Conservation (phyloP, 2,113 vertebrate genomes). For the Mobula birostris region DNA sequence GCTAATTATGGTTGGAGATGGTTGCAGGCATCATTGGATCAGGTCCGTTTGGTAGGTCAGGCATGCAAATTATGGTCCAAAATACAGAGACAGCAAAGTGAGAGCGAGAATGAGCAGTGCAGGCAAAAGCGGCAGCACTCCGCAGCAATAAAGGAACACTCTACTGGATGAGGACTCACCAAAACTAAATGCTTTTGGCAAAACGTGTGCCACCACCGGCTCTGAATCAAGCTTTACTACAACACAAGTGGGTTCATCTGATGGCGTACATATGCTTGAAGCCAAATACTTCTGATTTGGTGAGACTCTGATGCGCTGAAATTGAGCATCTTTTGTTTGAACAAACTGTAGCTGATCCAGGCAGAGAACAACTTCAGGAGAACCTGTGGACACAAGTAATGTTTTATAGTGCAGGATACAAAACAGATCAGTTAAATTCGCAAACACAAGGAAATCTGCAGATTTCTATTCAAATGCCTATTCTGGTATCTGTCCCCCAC, state of each 20-base stretch:
- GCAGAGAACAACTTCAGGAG: conserved; percentile 54
- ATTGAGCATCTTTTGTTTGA: conserved; percentile 46
- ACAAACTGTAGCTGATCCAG: conserved; percentile 56
- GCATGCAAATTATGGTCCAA: too few species aligned
- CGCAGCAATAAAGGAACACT: neutral
- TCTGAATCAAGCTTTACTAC: conserved; percentile 60
- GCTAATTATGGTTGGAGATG: too few species aligned
- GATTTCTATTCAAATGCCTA: too few species aligned
- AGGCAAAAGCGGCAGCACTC: neutral
- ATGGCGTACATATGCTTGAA: conserved; percentile 59
- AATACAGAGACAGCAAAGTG: too few species aligned
- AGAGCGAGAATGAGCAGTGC: too few species aligned
- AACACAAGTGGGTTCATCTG: conserved; percentile 62
- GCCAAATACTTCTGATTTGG: conserved; percentile 72
- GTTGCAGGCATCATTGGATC: too few species aligned
- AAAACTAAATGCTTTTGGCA: conserved; percentile 76
- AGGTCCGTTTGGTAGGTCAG: too few species aligned
- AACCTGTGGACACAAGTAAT: conserved; percentile 43
- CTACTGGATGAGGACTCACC: conserved; percentile 57
- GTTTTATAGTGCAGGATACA: neutral
- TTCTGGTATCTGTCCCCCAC: too few species aligned
- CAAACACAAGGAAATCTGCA: too few species aligned
- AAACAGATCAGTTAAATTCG: neutral
- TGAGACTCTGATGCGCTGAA: conserved; percentile 81
- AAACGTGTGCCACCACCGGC: conserved; percentile 51